Evolutionary conservation across 2,113 vertebrate species (phyloP).

Genomic region (Abramis brama): DNA sequence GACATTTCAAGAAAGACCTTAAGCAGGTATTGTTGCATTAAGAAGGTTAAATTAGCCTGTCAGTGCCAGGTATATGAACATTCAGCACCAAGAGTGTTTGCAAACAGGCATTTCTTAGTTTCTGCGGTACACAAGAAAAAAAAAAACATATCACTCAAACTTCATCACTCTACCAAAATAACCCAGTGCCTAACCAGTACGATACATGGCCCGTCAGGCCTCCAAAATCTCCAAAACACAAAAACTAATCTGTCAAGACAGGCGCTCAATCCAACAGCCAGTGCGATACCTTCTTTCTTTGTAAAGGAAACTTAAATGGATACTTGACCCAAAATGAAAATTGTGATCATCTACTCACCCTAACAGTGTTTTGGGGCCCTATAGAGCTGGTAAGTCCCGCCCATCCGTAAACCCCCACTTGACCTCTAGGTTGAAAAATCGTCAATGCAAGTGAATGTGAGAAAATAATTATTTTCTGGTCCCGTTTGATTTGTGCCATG

Average conservation of each 20-base stretch:
- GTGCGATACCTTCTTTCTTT: neutral
- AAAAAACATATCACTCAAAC: neutral
- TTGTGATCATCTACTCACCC: neutral
- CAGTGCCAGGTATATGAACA: neutral
- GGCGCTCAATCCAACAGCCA: neutral
- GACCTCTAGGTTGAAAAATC: too few relatives aligned
- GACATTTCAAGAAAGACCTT: constrained; percentile 14
- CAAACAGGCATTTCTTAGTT: constrained; percentile 2
- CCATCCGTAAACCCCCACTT: too few relatives aligned
- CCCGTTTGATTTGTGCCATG: too few relatives aligned
- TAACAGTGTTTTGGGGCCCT: neutral
- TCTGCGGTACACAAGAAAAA: neutral
- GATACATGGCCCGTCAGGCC: neutral
- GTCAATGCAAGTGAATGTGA: too few relatives aligned
- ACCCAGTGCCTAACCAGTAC: neutral
- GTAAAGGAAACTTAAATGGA: neutral
- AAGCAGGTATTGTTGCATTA: neutral
- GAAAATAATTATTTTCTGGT: too few relatives aligned
- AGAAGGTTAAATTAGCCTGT: neutral
- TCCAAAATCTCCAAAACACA: neutral
- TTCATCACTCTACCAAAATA: neutral
- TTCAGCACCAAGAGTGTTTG: neutral
- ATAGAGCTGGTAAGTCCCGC: too few relatives aligned
- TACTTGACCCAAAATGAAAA: neutral
- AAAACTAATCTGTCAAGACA: neutral